These are phyloP conservation scores for Mastacembelus armatus DNA, from an alignment of 2,797 vertebrate species.

Conservation along the genomic window DNA sequence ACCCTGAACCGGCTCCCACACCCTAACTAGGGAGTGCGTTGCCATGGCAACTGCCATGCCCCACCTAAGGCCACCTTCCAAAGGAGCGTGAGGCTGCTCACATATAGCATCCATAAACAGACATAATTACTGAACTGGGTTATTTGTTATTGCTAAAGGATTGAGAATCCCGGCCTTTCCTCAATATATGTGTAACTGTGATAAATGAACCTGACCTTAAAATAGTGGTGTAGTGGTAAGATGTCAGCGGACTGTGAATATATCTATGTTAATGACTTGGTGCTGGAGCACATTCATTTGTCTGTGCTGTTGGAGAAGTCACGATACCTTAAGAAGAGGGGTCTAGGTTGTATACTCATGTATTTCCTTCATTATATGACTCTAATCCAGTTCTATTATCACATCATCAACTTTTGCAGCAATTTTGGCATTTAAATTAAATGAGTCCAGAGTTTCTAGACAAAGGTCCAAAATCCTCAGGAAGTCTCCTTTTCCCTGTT, in stretches of 20 bases:
- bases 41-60: constrained; percentile 50
- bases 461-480: neutral
- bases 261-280: constrained; percentile 36
- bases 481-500: neutral
- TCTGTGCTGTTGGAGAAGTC: constrained; percentile 32
- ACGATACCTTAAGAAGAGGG: neutral
- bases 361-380: neutral
- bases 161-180: neutral
- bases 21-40: constrained; percentile 70
- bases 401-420: constrained; percentile 2
- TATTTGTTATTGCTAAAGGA: constrained; percentile 8
- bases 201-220: constrained; percentile 49
- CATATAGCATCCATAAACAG: neutral
- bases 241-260: constrained; percentile 15
- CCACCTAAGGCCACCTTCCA: constrained; percentile 17
- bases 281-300: constrained; percentile 34
- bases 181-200: constrained; percentile 10
- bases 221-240: neutral
- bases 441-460: neutral
- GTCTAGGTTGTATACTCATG: neutral
- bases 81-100: neutral
- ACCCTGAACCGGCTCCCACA: constrained; percentile 63
- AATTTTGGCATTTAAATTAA: constrained; percentile 1
- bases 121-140: neutral
- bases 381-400: constrained; percentile 4